These are phyloP conservation scores for Naja naja DNA, from an alignment of 2,113 vertebrate species.

Conservation along the genomic window DNA sequence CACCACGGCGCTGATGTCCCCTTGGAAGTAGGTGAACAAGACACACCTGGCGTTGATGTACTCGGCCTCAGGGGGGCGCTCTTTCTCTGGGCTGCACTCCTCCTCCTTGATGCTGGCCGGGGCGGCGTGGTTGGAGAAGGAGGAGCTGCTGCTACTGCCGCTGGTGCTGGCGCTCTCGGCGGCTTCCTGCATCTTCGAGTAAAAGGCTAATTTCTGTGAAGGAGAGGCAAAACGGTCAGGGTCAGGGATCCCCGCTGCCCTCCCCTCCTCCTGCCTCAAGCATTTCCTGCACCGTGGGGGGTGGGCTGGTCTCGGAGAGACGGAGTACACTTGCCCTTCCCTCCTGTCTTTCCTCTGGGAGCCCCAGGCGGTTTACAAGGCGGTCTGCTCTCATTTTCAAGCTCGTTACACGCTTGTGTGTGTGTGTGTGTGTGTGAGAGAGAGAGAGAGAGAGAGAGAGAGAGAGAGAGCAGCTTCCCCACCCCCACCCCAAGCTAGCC, in stretches of 20 bases:
- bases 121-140: slow-evolving; percentile 74
- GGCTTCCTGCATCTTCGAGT: slow-evolving; percentile 96
- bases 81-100: slow-evolving; percentile 86
- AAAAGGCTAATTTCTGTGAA: slow-evolving; percentile 89
- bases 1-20: slow-evolving; percentile 95
- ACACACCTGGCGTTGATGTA: slow-evolving; percentile 95
- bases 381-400: background rate
- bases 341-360: background rate
- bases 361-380: background rate
- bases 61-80: slow-evolving; percentile 90
- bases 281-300: background rate
- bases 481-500: background rate
- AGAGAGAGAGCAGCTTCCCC: no score
- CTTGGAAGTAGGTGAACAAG: slow-evolving; percentile 97
- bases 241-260: background rate
- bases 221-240: background rate
- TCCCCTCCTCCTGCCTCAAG: background rate
- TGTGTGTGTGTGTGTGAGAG: fast-evolving
- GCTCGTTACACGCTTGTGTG: background rate
- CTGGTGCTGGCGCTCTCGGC: slow-evolving; percentile 72
- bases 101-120: slow-evolving; percentile 87
- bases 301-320: background rate
- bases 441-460: no score
- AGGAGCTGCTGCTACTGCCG: slow-evolving; percentile 52
- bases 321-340: background rate